Evolutionary conservation across 2,113 vertebrate genomes (phyloP).

Genomic region (Tretioscincus oriximinensis): DNA sequence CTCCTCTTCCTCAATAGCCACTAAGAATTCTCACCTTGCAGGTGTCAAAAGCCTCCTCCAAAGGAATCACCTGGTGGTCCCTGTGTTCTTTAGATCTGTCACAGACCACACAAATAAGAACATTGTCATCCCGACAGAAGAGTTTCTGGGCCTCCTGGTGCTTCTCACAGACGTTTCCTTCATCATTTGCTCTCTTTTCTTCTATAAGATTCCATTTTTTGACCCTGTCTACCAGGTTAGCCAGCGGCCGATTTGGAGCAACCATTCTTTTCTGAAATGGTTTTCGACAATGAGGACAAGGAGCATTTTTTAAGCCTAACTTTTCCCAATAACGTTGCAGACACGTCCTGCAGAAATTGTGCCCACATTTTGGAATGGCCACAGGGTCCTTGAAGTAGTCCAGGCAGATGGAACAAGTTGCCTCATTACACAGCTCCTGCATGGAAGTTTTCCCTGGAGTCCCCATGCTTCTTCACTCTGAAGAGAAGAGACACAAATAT

Average conservation of each 20-base stretch:
- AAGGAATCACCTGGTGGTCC: too few species aligned
- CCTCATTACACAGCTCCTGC: background rate
- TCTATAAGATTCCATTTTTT: background rate
- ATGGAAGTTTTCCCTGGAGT: background rate
- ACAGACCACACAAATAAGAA: too few species aligned
- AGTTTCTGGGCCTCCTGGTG: slow-evolving; percentile 4
- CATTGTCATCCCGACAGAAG: background rate
- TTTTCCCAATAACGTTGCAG: background rate
- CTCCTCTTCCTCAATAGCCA: too few species aligned
- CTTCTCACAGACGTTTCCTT: background rate
- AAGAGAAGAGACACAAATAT: background rate
- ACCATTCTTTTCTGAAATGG: background rate
- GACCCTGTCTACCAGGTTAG: background rate
- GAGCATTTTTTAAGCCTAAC: too few species aligned
- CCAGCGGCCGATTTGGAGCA: background rate
- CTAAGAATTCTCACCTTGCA: too few species aligned
- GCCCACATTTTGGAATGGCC: background rate
- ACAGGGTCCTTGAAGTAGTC: too few species aligned
- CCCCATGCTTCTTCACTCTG: background rate
- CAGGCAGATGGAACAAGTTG: too few species aligned
- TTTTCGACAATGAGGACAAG: background rate
- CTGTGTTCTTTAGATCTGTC: too few species aligned
- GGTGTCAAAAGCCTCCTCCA: too few species aligned
- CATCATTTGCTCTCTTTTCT: background rate
- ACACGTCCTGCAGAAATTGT: background rate